These are phyloP conservation scores for Augochlorella aurata DNA, from an alignment of 2,888 invertebrate species.

Conservation along the genomic window DNA sequence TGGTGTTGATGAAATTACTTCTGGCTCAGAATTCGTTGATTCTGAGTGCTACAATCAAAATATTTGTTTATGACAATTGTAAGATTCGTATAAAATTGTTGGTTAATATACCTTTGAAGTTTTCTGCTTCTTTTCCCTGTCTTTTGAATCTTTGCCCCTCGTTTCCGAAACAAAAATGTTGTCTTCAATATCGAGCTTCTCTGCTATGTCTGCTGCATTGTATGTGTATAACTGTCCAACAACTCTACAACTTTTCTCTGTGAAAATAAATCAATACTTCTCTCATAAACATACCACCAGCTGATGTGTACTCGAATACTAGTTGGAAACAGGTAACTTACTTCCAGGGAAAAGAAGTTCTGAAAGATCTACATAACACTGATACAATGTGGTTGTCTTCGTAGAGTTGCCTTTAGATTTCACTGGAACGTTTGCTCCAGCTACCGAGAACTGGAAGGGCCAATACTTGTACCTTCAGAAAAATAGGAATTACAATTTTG, in stretches of 20 bases:
- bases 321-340: conserved; percentile 33
- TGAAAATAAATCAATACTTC: not conserved
- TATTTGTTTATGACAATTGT: not conserved
- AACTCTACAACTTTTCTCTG: conserved; percentile 67
- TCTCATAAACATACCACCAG: not conserved
- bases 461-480: conserved; percentile 69
- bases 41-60: conserved; percentile 24
- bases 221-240: conserved; percentile 65
- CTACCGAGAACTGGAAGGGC: conserved; percentile 72
- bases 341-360: conserved; percentile 76
- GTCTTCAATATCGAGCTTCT: conserved; percentile 64
- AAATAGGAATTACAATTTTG: not conserved
- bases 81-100: not conserved
- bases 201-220: conserved; percentile 57
- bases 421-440: not conserved
- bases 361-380: conserved; percentile 70
- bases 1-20: conserved; percentile 37
- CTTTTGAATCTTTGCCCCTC: conserved; percentile 44
- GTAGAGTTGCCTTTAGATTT: conserved; percentile 1
- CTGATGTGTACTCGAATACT: not conserved
- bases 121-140: conserved; percentile 60
- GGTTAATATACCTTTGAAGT: conserved; percentile 41
- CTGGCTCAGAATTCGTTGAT: conserved; percentile 21
- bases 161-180: conserved; percentile 57
- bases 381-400: conserved; percentile 57